Conservation (phyloP, 2,888 invertebrate species). For the Drosophila atroscutellata region DNA sequence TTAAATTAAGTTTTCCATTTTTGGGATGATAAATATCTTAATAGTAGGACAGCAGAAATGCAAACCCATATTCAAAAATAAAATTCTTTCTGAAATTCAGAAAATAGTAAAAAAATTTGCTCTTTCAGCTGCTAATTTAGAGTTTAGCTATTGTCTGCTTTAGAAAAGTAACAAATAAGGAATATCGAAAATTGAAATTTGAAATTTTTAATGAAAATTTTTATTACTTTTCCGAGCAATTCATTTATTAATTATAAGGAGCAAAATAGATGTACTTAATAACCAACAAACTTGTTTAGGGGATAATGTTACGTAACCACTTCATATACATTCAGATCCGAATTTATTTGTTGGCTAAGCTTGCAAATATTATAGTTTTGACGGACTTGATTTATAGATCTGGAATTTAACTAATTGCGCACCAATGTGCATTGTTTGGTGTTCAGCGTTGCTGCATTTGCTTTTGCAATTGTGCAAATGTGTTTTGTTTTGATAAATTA, state of each 20-base stretch:
- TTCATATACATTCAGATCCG: not conserved
- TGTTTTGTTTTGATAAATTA: constrained; percentile 83
- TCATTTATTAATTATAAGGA: not conserved
- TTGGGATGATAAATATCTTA: too few relatives aligned
- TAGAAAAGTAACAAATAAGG: not conserved
- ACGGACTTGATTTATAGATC: not conserved
- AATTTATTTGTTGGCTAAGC: too few relatives aligned
- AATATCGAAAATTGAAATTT: not conserved
- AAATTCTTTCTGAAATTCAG: too few relatives aligned
- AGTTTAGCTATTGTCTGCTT: not conserved
- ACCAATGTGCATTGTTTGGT: constrained; percentile 61
- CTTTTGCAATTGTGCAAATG: constrained; percentile 81
- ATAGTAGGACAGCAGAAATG: too few relatives aligned
- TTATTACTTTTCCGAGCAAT: not conserved
- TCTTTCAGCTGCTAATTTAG: not conserved
- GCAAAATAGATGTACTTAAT: too few relatives aligned
- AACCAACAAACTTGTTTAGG: not conserved
- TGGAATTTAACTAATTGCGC: not conserved
- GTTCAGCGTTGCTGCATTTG: constrained; percentile 70
- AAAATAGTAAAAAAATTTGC: too few relatives aligned
- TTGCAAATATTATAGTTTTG: not conserved
- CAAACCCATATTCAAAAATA: too few relatives aligned
- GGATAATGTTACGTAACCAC: not conserved
- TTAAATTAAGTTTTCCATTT: not conserved
- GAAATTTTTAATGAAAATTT: not conserved